Percentiles rank a stretch among this genome's conserved stretches.
Evolutionary conservation across 2,113 vertebrate genomes (phyloP).

Genomic region (Murina feae): DNA sequence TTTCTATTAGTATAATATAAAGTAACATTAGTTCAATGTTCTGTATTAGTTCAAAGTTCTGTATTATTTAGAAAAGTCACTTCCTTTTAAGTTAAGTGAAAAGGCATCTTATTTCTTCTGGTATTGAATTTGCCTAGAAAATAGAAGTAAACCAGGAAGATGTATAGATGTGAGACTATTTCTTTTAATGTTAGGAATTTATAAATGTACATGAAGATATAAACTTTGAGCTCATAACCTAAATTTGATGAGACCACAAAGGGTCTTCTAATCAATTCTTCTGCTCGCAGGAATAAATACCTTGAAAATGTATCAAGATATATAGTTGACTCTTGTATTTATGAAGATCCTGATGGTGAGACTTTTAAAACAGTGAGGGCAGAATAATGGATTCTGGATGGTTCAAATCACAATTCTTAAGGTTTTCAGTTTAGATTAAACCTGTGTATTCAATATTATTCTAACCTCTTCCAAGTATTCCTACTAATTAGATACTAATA

Average conservation of each 20-base stretch:
- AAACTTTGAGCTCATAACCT: background rate
- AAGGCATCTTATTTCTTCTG: background rate
- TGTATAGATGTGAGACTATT: background rate
- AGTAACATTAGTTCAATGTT: background rate
- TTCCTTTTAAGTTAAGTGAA: background rate
- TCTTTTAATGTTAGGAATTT: background rate
- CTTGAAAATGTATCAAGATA: background rate
- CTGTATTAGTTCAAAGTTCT: background rate
- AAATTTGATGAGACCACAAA: background rate
- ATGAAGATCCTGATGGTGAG: background rate
- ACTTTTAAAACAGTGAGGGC: background rate
- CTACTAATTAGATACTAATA: too few relatives aligned
- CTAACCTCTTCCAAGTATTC: too few relatives aligned
- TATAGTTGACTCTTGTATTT: background rate
- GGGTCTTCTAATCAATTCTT: background rate
- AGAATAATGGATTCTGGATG: background rate
- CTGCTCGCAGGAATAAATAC: background rate
- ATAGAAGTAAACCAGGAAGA: background rate
- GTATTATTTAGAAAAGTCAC: background rate
- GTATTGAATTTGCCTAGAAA: background rate
- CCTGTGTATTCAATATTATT: too few relatives aligned
- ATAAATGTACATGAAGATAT: background rate
- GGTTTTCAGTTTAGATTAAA: too few relatives aligned
- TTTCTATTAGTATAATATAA: background rate
- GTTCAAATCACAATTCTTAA: too few relatives aligned